Percentiles rank a stretch among this genome's conserved stretches.
These are phyloP conservation scores for Cantharis rufa DNA, from an alignment of 2,888 invertebrate species.

Conservation along the genomic window DNA sequence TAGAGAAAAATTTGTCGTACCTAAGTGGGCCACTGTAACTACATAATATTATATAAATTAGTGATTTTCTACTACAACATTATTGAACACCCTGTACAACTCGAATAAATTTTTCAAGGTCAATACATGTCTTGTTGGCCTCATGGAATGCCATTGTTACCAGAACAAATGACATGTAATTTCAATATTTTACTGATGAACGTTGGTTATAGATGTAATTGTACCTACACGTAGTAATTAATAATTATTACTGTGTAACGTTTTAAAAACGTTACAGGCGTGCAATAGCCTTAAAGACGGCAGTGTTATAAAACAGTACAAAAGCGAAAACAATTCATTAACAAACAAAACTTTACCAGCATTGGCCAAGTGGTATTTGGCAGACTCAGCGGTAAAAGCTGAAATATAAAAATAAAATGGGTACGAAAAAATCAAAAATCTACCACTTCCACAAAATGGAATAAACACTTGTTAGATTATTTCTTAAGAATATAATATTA, in stretches of 20 bases:
- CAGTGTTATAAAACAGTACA: conserved; percentile 13
- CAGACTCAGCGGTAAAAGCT: conserved; percentile 26
- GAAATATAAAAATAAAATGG: conserved; percentile 22
- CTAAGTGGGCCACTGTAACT: background rate
- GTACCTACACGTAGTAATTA: too few species aligned
- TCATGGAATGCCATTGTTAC: background rate
- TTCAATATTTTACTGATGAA: background rate
- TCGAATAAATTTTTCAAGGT: background rate
- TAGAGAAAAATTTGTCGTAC: background rate
- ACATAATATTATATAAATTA: background rate
- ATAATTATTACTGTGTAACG: too few species aligned
- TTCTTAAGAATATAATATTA: background rate
- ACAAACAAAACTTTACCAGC: conserved; percentile 22
- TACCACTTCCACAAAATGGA: background rate
- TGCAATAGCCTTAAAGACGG: conserved; percentile 1
- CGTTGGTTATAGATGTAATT: background rate
- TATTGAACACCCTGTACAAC: background rate
- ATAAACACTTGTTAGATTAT: background rate
- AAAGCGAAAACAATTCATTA: conserved; percentile 13
- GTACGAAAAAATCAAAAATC: background rate
- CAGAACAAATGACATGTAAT: background rate
- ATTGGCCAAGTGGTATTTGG: conserved; percentile 23
- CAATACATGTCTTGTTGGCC: background rate
- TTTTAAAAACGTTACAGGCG: background rate
- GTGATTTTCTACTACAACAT: background rate